phyloP scores from a whole-genome alignment of 2,888 invertebrate genomes.

The Tenthredo mesomela region DNA sequence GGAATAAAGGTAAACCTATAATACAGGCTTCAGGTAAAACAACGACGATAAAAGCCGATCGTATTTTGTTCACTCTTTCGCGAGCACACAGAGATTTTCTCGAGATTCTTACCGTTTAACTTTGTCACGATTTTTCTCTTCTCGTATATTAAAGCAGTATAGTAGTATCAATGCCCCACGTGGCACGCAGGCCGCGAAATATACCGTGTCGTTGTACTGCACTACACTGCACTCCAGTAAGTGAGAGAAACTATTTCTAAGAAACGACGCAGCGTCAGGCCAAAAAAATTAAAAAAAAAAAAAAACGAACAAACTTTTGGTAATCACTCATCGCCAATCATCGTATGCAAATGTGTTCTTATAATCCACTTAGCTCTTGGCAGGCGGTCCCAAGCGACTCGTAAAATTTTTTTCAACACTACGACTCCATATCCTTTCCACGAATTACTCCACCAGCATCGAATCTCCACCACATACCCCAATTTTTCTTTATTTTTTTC shows the following conservation, averaged over 20 bases:
- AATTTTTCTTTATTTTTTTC: background rate
- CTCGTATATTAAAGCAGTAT: background rate
- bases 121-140: background rate
- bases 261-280: constrained; percentile 15
- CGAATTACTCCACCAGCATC: constrained; percentile 36
- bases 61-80: constrained; percentile 14
- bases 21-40: constrained; percentile 56
- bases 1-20: constrained; percentile 56
- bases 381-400: constrained; percentile 49
- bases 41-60: constrained; percentile 48
- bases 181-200: constrained; percentile 47
- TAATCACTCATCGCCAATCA: constrained; percentile 51
- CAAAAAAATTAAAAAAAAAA: background rate
- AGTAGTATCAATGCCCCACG: constrained; percentile 24
- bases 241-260: constrained; percentile 37
- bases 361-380: constrained; percentile 51
- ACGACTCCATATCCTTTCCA: constrained; percentile 43
- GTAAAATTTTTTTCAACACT: constrained; percentile 39
- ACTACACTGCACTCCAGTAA: background rate
- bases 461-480: background rate
- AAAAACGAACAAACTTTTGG: constrained; percentile 29
- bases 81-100: background rate
- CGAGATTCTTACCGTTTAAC: background rate
- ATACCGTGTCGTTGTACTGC: background rate
- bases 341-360: constrained; percentile 50